Base-by-base conservation (phyloP, 2,113 vertebrate species). In the Ciconia maguari region DNA sequence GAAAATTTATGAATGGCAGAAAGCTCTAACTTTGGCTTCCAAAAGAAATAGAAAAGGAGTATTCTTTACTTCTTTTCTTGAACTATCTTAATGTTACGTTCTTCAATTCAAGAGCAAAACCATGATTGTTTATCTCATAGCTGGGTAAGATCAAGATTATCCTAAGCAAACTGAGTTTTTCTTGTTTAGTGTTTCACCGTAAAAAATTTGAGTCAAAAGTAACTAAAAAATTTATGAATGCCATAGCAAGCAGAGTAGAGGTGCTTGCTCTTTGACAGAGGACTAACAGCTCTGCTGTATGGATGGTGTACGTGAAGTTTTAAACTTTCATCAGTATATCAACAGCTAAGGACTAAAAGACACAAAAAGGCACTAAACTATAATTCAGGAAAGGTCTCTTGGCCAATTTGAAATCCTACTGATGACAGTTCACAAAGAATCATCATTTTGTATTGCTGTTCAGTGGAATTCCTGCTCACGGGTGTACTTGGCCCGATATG, bases 331-430 rank as follows among this genome's bases (percentile, higher is more conserved):
- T 75, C 20, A n/a, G 7, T 36, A 6, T 3, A 25, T 68, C 61
- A 75, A 15, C 34, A 87, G 27, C 21, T 42, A 29, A 46, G n/a
- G 29, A 48, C 32, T 76, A 30, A 51, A 86, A 79, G 75, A 61
- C 7, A 26, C 6, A 41, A 4, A 76, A 16, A 51, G 18, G 55
- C 29, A 61, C 10, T 36, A 19, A 91, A 48, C 19, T 49, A 7
- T 41, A 87, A 29, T 60, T 44, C 25, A 52, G 49, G n/a, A 68
- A 48, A 54, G 58, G 3, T 24, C 8, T 69, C 49, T n/a, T 26
- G 17, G 27, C 48, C 80, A 61, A 90, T 93, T 75, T 96, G 82
- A 93, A 95, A 58, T 89, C 38, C 82, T 92, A 18, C 72, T n/a
- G 22, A 55, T 89, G 87, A 71, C 7, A 0, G 42, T 46, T 94